Conservation (phyloP, 2,888 invertebrate species). For the Nomada hirtipes region DNA sequence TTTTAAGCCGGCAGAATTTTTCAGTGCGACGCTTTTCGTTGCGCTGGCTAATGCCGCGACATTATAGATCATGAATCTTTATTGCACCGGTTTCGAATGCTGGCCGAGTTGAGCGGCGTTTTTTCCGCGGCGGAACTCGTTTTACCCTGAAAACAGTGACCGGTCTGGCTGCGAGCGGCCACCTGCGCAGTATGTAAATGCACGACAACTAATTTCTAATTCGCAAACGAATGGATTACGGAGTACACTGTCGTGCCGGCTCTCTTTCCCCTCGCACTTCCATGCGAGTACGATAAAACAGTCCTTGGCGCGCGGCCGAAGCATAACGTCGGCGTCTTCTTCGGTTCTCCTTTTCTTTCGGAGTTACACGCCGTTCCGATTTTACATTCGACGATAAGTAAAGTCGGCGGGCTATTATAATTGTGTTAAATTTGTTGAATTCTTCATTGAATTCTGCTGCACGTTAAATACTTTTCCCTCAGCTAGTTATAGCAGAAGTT, state of each 20-base stretch:
- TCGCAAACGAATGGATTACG: constrained; percentile 62
- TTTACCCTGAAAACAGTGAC: constrained; percentile 71
- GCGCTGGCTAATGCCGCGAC: constrained; percentile 40
- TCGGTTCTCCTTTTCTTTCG: background rate
- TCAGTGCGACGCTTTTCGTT: constrained; percentile 27
- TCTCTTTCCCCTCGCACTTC: background rate
- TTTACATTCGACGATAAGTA: background rate
- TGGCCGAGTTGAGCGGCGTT: constrained; percentile 20
- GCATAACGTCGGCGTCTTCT: background rate
- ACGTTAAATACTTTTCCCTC: too few species aligned
- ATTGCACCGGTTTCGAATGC: constrained; percentile 60
- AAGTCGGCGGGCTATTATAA: too few species aligned
- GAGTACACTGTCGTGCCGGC: background rate
- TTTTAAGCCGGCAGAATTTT: constrained; percentile 22
- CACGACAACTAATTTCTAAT: constrained; percentile 70
- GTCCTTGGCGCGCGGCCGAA: too few species aligned
- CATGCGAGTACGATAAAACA: background rate
- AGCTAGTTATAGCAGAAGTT: too few species aligned
- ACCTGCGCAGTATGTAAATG: constrained; percentile 71
- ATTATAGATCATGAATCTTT: constrained; percentile 60
- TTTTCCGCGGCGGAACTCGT: constrained; percentile 73
- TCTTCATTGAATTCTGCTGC: too few species aligned
- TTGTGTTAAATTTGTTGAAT: too few species aligned
- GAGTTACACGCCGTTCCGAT: background rate
- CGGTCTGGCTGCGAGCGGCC: constrained; percentile 55